A percentile compares a stretch with the other conserved stretches of the same genome.
Evolutionary conservation across 2,888 invertebrate genomes (phyloP).

Genomic region (Halocaridina rubra): DNA sequence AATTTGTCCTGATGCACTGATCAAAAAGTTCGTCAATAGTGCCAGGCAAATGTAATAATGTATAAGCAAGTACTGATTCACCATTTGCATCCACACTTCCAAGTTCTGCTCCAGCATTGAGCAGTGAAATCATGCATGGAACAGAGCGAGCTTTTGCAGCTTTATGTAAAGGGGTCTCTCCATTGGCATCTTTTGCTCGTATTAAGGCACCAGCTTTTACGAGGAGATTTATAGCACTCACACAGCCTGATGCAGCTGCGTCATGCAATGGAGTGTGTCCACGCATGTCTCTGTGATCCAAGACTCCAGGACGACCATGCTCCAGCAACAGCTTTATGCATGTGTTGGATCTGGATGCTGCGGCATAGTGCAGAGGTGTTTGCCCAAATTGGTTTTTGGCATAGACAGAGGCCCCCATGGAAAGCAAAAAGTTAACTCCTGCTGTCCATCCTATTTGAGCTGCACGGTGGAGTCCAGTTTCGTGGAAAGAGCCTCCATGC

Average conservation of each 20-base stretch:
- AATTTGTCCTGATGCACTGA: constrained; percentile 71
- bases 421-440: constrained; percentile 48
- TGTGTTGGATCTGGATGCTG: constrained; percentile 21
- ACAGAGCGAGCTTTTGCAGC: constrained; percentile 75
- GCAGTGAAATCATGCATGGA: constrained; percentile 72
- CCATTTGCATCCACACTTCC: constrained; percentile 69
- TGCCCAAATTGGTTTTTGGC: constrained; percentile 57
- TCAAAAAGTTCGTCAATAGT: constrained; percentile 73
- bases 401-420: constrained; percentile 43
- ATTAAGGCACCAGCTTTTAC: constrained; percentile 70
- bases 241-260: constrained; percentile 36
- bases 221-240: constrained; percentile 65
- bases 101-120: constrained; percentile 70
- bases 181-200: constrained; percentile 70
- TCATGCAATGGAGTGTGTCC: constrained; percentile 58
- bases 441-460: constrained; percentile 48
- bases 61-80: constrained; percentile 71
- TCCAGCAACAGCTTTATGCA: constrained; percentile 40
- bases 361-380: constrained; percentile 61
- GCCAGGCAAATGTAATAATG: constrained; percentile 68
- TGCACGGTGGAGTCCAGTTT: constrained; percentile 58
- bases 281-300: constrained; percentile 51
- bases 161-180: constrained; percentile 71
- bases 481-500: constrained; percentile 55
- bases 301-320: background rate